phyloP scores from a whole-genome alignment of 1,140 invertebrate genomes.

The Cepaea nemoralis region DNA sequence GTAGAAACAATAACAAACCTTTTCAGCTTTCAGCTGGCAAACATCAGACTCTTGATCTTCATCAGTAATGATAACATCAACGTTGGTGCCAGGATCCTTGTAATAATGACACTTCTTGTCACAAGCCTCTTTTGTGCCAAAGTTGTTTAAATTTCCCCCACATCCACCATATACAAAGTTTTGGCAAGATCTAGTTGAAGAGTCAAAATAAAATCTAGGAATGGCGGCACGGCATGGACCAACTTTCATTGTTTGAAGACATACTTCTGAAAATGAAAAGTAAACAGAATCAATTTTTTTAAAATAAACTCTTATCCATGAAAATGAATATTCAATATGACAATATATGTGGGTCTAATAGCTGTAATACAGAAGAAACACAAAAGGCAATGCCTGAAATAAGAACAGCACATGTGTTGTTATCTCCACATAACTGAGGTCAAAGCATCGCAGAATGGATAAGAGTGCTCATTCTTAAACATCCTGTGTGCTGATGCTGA shows the following conservation, averaged over 20 bases:
- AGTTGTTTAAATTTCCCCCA: conserved; percentile 76
- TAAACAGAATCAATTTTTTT: no score
- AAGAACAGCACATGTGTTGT: no score
- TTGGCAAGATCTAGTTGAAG: conserved; percentile 69
- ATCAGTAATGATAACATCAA: not conserved
- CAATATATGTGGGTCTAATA: no score
- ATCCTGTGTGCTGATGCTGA: no score
- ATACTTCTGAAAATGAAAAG: conserved; percentile 49
- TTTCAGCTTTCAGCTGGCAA: conserved; percentile 12
- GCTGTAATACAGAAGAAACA: no score
- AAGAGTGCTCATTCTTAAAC: no score
- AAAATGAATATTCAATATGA: no score
- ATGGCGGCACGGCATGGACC: conserved; percentile 58
- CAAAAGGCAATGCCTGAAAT: no score
- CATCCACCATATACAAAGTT: conserved; percentile 77
- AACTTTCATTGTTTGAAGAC: conserved; percentile 45
- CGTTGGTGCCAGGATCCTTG: not conserved
- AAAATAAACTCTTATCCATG: no score
- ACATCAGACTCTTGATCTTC: not conserved
- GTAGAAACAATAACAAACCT: conserved; percentile 1
- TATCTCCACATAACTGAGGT: no score
- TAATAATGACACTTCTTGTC: conserved; percentile 45
- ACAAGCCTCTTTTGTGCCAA: conserved; percentile 59
- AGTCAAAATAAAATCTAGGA: conserved; percentile 74
- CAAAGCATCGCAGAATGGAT: no score